Base-by-base conservation (phyloP, 2,888 invertebrate genomes). In the Watsonalla binaria region DNA sequence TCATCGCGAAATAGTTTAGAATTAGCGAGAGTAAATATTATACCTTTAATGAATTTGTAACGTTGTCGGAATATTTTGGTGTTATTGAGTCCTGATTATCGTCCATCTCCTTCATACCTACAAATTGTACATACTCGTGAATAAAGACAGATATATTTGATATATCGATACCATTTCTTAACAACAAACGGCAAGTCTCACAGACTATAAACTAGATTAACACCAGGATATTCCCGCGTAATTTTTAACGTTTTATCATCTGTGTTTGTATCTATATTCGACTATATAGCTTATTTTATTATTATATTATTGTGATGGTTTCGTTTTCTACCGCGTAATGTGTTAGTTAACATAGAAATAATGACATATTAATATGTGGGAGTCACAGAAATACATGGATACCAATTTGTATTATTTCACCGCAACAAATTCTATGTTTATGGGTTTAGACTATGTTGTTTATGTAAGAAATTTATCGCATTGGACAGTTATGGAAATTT, bases 1-100 rank as follows among this genome's bases (percentile, higher is more conserved):
- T 90, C 90, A 90, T 90, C 90, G 90, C 90, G 90, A 90, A 90
- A 90, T 90, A 90, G 70, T 71, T 82, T 86, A 85, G 86, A 68
- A 63, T 79, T 84, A 86, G 81, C 80, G 63, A 82, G 68, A 82
- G 80, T 84, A 84, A 82, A 86, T 72, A 84, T 84, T n/a, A 84
- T 74, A 58, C 59, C 62, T 70, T 66, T 84, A 86, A 80, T 83
- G 78, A 80, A 80, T 85, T 81, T 80, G 78, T 75, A 71, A 75
- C 58, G 62, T 66, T 74, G 81, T 60, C 75, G 81, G 70, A 77
- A 70, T 80, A 74, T 77, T 67, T 75, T 74, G 81, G 63, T 62
- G 63, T 60, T 73, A 75, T 53, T 54, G 59, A 68, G 11, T 11
- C 11, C 2, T 11, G 11, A 5, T 11, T 11, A 11, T 11, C 75